phyloP scores from a whole-genome alignment of 2,113 vertebrate genomes.

The Echinops telfairi region DNA sequence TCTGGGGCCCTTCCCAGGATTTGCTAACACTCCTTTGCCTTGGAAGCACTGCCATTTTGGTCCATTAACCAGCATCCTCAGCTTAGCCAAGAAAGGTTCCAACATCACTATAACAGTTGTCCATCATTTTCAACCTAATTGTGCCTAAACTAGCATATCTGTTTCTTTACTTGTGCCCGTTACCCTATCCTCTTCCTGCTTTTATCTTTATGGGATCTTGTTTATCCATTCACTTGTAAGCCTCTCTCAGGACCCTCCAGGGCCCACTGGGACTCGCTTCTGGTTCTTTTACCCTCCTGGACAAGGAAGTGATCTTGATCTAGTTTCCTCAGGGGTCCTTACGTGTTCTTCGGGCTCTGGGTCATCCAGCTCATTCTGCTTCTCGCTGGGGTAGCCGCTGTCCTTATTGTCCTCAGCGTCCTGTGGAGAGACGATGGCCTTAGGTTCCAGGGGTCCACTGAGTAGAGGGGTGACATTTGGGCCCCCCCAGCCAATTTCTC shows the following conservation, averaged over 20 bases:
- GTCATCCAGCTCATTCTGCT: slow-evolving; percentile 93
- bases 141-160: background rate
- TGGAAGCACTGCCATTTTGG: background rate
- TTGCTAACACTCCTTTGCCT: background rate
- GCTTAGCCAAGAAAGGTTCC: background rate
- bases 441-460: background rate
- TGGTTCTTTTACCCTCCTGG: background rate
- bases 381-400: slow-evolving; percentile 97
- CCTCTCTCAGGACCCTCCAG: background rate
- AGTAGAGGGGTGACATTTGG: background rate
- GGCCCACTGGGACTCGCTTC: too few species aligned
- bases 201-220: background rate
- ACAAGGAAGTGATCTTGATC: background rate
- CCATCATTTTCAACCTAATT: background rate
- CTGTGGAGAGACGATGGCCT: slow-evolving; percentile 81
- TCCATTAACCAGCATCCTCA: background rate
- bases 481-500: background rate
- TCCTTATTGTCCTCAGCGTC: slow-evolving; percentile 96
- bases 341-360: slow-evolving; percentile 92
- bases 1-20: background rate
- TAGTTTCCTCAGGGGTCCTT: slow-evolving; percentile 54
- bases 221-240: background rate
- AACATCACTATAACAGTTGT: fast-evolving
- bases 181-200: background rate
- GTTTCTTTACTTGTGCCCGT: too few species aligned